Conservation (phyloP, 2,888 invertebrate species). For the Stegana nigrithorax region DNA sequence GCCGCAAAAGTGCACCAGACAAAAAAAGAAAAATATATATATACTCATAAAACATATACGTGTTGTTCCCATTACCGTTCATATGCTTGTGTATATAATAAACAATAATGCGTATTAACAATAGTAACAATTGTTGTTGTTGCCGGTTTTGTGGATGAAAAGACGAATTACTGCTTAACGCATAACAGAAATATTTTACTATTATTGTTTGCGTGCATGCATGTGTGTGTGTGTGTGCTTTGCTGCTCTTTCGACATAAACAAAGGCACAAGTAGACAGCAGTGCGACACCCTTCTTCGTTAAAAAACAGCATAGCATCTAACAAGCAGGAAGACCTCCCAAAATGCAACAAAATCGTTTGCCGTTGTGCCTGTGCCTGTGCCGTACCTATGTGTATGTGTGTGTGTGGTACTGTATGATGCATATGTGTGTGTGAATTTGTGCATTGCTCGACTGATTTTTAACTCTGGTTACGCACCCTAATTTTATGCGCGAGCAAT, state of each 20-base stretch:
- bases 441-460: slow-evolving; percentile 2
- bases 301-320: too few species aligned
- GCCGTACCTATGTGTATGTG: slow-evolving; percentile 20
- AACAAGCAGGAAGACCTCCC: slow-evolving; percentile 16
- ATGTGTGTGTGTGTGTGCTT: neutral
- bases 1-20: neutral
- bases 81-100: too few species aligned
- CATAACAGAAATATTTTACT: neutral
- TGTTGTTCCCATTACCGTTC: too few species aligned
- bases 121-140: neutral
- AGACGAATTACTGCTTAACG: neutral
- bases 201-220: neutral
- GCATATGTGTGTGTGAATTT: neutral
- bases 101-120: too few species aligned
- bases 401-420: neutral
- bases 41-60: too few species aligned
- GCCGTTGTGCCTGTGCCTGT: slow-evolving; percentile 17
- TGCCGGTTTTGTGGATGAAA: neutral
- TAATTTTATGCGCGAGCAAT: slow-evolving; percentile 29
- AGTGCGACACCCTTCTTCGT: neutral
- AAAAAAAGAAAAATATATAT: too few species aligned
- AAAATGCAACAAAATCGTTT: slow-evolving; percentile 18
- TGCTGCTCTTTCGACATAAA: neutral
- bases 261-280: neutral
- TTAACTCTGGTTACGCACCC: slow-evolving; percentile 26